phyloP scores from a whole-genome alignment of 2,113 vertebrate genomes.

The Meles meles region DNA sequence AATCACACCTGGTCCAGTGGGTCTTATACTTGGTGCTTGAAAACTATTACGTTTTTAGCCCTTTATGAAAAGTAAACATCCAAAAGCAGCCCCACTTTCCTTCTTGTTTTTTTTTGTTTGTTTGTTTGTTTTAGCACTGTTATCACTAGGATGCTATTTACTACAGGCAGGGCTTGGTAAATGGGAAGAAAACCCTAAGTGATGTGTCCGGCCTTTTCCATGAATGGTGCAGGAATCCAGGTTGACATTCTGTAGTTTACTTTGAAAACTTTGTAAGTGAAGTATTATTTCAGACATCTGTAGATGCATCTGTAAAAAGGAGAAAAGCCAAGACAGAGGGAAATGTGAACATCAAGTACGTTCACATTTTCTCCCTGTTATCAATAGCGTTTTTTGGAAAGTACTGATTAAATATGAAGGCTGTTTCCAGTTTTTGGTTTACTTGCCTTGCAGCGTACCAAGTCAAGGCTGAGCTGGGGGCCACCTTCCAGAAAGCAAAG shows the following conservation, averaged over 20 bases:
- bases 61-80: background rate
- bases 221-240: background rate
- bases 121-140: background rate
- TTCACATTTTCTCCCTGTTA: background rate
- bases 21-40: background rate
- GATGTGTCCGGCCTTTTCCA: background rate
- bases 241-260: background rate
- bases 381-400: slow-evolving; percentile 50
- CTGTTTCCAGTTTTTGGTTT: background rate
- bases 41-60: background rate
- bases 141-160: background rate
- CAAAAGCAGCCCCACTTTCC: background rate
- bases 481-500: slow-evolving; percentile 62
- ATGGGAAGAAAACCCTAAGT: background rate
- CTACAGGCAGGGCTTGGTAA: background rate
- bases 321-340: background rate
- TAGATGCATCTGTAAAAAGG: background rate
- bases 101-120: slow-evolving; percentile 23
- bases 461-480: slow-evolving; percentile 54
- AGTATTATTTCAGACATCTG: background rate
- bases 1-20: background rate
- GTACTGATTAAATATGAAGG: slow-evolving; percentile 43
- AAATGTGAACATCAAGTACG: background rate
- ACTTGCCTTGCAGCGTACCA: background rate
- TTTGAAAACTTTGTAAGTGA: background rate